Evolutionary conservation across 2,888 invertebrate species (phyloP), one percentile per base, ranked within the genome.

Genomic region (Heliconius ismenius): DNA sequence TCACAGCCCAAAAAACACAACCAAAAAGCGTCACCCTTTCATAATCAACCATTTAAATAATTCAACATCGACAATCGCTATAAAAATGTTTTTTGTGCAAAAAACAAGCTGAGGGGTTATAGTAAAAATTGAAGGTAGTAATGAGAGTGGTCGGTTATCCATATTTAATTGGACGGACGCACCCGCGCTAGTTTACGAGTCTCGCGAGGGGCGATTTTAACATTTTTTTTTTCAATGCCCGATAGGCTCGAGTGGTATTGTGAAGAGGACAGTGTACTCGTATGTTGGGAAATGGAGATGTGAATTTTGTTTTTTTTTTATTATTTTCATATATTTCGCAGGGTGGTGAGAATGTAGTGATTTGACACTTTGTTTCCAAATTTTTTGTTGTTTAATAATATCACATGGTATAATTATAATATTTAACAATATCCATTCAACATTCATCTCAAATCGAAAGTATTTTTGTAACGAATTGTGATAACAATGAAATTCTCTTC

Each of bases 151-250:
- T 81, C 82, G 83, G 83, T 80, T 87, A 88, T 93, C 88, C 92
- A 93, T 93, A 92, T 92, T 92, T 93, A 93, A 93, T 93, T 93
- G 93, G 92, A 86, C 83, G 87, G 84, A 84, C 84, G 83, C 81
- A 84, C 82, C 79, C 84, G 81, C 86, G 82, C 86, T 90, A 89
- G 90, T 92, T 94, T 93, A 93, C 89, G 86, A 87, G 89, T 81
- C 91, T 92, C 90, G 81, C 84, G 78, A 86, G 88, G 91, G 92
- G 90, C 88, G 92, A 91, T 92, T 92, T 87, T 91, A 89, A 89
- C 89, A 87, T 88, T 90, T 91, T 91, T 89, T 89, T 92, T 91
- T 89, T 67, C n/a, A 92, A 92, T 89, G 86, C 89, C 88, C 91
- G 89, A 91, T 92, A 87, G 88, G 86, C 85, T 89, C 84, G 85